Percentiles rank a stretch among this genome's conserved stretches.
phyloP scores from a whole-genome alignment of 2,113 vertebrate genomes.

The Tonatia bakeri region DNA sequence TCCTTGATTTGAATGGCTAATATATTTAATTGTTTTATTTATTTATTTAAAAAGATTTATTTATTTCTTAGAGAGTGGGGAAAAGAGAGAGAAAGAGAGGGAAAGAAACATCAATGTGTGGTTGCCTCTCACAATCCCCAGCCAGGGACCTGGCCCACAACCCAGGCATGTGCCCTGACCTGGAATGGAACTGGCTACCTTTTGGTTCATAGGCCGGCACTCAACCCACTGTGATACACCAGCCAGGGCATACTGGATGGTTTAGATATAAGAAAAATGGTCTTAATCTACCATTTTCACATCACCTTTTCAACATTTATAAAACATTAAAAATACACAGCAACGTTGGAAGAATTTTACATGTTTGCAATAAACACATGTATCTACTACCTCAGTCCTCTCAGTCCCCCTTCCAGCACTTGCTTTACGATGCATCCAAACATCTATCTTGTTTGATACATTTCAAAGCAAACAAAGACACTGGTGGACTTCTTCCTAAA shows the following conservation, averaged over 20 bases:
- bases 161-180: too few relatives aligned
- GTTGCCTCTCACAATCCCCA: too few relatives aligned
- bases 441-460: not conserved
- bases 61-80: too few relatives aligned
- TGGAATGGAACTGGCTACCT: too few relatives aligned
- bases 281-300: not conserved
- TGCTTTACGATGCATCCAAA: too few relatives aligned
- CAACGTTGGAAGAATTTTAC: not conserved
- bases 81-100: too few relatives aligned
- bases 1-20: not conserved
- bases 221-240: too few relatives aligned
- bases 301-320: not conserved
- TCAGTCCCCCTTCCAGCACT: not conserved
- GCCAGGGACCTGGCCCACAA: too few relatives aligned
- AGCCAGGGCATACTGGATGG: not conserved
- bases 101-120: too few relatives aligned
- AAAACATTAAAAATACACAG: not conserved
- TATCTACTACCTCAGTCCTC: accelerated
- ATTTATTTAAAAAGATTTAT: too few relatives aligned
- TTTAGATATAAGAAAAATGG: not conserved
- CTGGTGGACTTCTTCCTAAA: too few relatives aligned
- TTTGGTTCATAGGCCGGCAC: too few relatives aligned
- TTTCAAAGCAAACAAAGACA: not conserved
- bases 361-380: not conserved
- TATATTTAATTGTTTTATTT: not conserved